Base-by-base conservation (phyloP, 2,888 invertebrate genomes). In the Pseudococcus viburni region DNA sequence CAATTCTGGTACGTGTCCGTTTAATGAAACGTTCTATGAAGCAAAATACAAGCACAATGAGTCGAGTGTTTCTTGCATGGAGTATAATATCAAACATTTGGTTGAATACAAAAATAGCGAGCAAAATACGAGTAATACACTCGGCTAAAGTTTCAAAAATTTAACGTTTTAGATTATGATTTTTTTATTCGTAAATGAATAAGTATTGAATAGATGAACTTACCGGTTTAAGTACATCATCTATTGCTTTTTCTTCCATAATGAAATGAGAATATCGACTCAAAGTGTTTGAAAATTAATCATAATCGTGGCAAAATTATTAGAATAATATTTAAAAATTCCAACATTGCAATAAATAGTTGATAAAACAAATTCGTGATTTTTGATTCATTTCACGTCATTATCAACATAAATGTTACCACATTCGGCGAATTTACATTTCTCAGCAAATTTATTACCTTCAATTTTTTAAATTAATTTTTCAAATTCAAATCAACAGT, bases 301-400 rank as follows among this genome's bases (percentile, higher is more conserved):
- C 85, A 85, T 85, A 51, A 55, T 33, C 85, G 85, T 85, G 85
- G 85, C 85, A 85, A 59, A 85, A 46, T 85, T 85, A 55, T n/a
- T 33, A 26, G 33, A 85, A 33, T n/a, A 55, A 55, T 55, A 39
- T 83, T 48, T 55, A 55, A 48, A 85, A 26, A 85, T 33, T 85
- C 39, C 85, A 55, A 55, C 48, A 55, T 55, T 59, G 39, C 85
- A 55, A 15, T 48, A 55, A 26, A 1, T 48, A 12, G 85, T 85
- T 85, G 85, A 85, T 85, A 85, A 85, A 55, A 48, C 85, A 55
- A 85, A 51, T 85, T 33, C 3, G 26, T 55, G 19, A 6, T 6
- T 59, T n/a, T 33, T 33, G 26, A 33, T 33, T 33, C 3, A 2
- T 59, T 59, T 19, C 19, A 73, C 68, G 68, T 73, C 68, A 73